phyloP scores from a whole-genome alignment of 2,888 invertebrate species.

The Megalurothrips usitatus region DNA sequence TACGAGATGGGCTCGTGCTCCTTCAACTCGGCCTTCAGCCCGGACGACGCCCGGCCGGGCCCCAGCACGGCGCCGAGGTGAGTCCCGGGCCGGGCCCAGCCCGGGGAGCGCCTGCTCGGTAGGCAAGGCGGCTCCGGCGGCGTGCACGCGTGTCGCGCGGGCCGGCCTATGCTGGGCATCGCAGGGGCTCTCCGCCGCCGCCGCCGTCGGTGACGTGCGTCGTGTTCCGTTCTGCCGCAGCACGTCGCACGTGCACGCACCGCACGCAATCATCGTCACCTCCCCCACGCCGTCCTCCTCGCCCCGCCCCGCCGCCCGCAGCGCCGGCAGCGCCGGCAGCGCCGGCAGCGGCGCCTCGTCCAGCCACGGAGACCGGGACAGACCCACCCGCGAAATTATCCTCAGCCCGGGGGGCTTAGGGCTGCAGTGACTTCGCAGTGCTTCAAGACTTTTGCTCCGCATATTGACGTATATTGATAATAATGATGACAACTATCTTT shows the following conservation, averaged over 20 bases:
- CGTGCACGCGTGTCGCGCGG: background rate
- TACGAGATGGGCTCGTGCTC: background rate
- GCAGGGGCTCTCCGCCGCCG: no score
- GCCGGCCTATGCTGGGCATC: background rate
- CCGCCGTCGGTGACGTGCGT: no score
- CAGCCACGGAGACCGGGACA: background rate
- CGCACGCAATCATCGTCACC: slow-evolving; percentile 18
- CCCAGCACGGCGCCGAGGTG: background rate
- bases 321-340: slow-evolving; percentile 5
- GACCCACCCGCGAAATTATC: background rate
- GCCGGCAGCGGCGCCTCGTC: background rate
- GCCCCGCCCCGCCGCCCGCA: background rate
- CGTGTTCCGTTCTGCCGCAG: background rate
- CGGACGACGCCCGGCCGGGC: background rate
- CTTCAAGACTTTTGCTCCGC: slow-evolving; percentile 5
- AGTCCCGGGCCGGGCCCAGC: background rate
- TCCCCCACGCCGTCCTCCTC: slow-evolving; percentile 18
- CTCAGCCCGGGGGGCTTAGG: background rate
- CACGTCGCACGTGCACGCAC: slow-evolving; percentile 18
- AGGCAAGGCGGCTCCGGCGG: background rate
- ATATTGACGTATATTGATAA: background rate
- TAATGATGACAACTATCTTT: background rate
- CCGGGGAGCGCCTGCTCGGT: background rate
- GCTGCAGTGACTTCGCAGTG: slow-evolving; percentile 18
- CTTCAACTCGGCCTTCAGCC: slow-evolving; percentile 7